Evolutionary conservation across 1,140 invertebrate genomes (phyloP), one percentile per base, ranked within the genome.

Genomic region (Bombus difficillimus): DNA sequence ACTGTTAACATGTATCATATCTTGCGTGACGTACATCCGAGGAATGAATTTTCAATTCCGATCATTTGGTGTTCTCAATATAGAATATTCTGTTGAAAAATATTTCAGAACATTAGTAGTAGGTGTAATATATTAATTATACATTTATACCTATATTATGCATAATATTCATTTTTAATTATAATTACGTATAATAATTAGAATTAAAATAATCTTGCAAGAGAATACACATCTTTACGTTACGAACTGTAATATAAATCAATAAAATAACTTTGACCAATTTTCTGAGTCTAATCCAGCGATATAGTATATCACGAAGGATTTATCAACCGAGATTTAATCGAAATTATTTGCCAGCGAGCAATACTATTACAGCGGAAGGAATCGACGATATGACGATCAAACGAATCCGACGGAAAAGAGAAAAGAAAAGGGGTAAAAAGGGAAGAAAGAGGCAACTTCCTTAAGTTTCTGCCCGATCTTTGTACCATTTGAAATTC

Each of bases 401-500:
- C 34, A 72, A 74, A 74, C 12, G 43, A 66, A 39, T 62, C 41
- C 9, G 2, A 13, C 5, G 13, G 12, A 22, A 32, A n/a, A 47
- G n/a, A 28, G n/a, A 72, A n/a, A 72, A 41, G 4, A 15, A 22
- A n/a, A 37, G 28, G 41, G 0, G 37, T n/a, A 34, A 64, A 18
- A 25, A 22, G 2, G 8, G 37, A 41, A 57, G 74, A 69, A 66
- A 72, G 62, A 41, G 41, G 28, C 39, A 64, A 87, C 62, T 81
- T 80, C 57, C 76, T 85, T 43, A 25, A 81, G 37, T 53, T 37
- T 83, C 47, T 28, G 39, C 9, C 74, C 32, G 69, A 41, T 74
- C 10, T 18, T 41, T 12, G 53, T 76, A 81, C 78, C 53, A 77
- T 68, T 89, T 85, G 32, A 88, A 87, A 86, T 76, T 83, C 81